Evolutionary conservation across 2,113 vertebrate genomes (phyloP), one percentile per base, ranked within the genome.

Genomic region (Leptodactylus fuscus): DNA sequence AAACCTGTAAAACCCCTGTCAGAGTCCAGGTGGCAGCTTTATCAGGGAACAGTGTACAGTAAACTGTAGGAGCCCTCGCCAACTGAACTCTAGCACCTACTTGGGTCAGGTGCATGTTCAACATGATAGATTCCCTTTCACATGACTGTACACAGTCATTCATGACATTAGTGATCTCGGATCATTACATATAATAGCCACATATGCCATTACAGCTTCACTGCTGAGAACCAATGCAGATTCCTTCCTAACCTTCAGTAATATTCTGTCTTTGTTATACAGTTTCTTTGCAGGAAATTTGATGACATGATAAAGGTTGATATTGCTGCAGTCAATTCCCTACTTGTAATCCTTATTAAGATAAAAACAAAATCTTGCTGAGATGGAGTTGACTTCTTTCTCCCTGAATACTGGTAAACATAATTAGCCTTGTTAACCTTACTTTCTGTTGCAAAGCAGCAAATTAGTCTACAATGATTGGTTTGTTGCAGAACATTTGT

Each of bases 381-480:
- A 92, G 93, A 93, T 91, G 88, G 89, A 93, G 89, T 91, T 94
- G 91, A 92, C 92, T 93, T 92, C 89, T 51, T 91, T 92, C 91
- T 90, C 91, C 92, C 0, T 1, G 88, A 94, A 91, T 89, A 89
- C 90, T 92, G 90, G 91, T 94, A 95, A 94, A 94, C 92, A 92
- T 90, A 94, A 94, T 95, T 95, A 94, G 93, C 93, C 92, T 95
- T 92, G 93, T 94, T 94, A 94, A 94, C 94, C 94, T 87, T 85
- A 71, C 87, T 92, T 94, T 94, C 93, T 94, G 91, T 93, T 93
- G 93, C 91, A 92, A 92, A 93, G 90, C 90, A 82, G 88, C 92
- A 93, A 94, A 95, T 94, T 94, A 95, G 92, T 90, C 91, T 90
- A 88, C 91, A 92, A 93, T 94, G 92, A 92, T 85, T 90, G 89